Evolutionary conservation across 2,797 vertebrate species (phyloP).

Genomic region (Arctocebus calabarensis): DNA sequence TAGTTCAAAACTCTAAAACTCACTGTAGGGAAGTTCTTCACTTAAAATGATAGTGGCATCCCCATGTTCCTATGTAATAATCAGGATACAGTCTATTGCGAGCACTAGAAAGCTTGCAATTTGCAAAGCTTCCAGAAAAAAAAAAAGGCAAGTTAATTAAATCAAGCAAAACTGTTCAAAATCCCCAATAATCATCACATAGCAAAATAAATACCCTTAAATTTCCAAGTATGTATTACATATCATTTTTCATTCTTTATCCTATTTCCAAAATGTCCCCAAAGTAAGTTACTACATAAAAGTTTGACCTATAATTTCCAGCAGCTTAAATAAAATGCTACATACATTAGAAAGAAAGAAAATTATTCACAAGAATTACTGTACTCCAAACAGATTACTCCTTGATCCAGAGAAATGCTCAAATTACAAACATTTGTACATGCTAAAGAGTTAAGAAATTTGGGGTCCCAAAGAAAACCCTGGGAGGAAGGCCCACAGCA

Average conservation of each 20-base stretch:
- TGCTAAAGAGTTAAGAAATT: neutral
- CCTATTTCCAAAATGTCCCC: slow-evolving; percentile 15
- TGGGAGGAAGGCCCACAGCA: neutral
- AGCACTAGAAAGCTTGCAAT: slow-evolving; percentile 21
- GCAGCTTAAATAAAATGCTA: neutral
- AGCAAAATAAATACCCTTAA: slow-evolving; percentile 42
- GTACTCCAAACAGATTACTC: neutral
- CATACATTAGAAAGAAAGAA: slow-evolving; percentile 1
- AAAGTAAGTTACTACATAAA: neutral
- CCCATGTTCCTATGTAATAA: neutral
- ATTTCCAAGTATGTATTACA: neutral
- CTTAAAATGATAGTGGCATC: slow-evolving; percentile 44
- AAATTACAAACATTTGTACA: neutral
- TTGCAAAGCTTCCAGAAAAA: slow-evolving; percentile 26
- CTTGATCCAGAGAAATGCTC: neutral
- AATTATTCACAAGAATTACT: neutral
- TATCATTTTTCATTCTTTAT: neutral
- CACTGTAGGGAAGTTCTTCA: neutral
- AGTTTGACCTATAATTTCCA: neutral
- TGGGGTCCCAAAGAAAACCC: neutral
- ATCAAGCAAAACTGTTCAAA: neutral
- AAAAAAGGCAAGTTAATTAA: slow-evolving; percentile 29
- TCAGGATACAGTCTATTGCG: neutral
- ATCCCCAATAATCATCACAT: neutral
- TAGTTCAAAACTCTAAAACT: slow-evolving; percentile 36